Percentiles rank a stretch among this genome's conserved stretches.
Conservation (phyloP, 2,797 vertebrate genomes). For the Pyrocephalus nanus region DNA sequence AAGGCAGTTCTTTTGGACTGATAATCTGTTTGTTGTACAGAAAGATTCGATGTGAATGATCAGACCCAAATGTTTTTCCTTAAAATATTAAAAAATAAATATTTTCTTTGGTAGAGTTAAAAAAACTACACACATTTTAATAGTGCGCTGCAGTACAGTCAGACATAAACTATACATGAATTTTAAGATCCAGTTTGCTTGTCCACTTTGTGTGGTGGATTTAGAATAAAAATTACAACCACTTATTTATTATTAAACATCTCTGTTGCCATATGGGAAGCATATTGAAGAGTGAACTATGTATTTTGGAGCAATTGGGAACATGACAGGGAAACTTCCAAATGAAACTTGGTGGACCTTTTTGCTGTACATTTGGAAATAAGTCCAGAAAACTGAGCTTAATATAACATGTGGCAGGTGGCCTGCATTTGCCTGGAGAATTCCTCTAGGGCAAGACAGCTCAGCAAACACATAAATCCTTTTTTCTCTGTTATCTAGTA, state of each 20-base stretch:
- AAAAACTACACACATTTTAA: neutral
- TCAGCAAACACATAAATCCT: constrained; percentile 90
- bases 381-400: constrained; percentile 84
- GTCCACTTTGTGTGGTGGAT: neutral
- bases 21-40: neutral
- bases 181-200: neutral
- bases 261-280: constrained; percentile 9
- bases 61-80: neutral
- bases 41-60: neutral
- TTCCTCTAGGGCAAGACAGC: constrained; percentile 88
- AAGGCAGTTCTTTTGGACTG: neutral
- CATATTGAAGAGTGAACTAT: constrained; percentile 52
- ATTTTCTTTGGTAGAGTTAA: neutral
- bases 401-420: constrained; percentile 88
- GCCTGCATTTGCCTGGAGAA: constrained; percentile 87
- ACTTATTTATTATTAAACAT: constrained; percentile 43
- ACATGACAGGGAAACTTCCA: constrained; percentile 66
- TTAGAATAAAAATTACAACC: constrained; percentile 29
- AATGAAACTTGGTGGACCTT: constrained; percentile 77
- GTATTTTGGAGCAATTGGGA: constrained; percentile 57
- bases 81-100: neutral
- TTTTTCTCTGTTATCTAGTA: constrained; percentile 86
- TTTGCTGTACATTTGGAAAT: constrained; percentile 75
- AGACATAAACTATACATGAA: neutral
- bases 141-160: neutral